phyloP scores from a whole-genome alignment of 2,113 vertebrate genomes.

The Zosterops lateralis region DNA sequence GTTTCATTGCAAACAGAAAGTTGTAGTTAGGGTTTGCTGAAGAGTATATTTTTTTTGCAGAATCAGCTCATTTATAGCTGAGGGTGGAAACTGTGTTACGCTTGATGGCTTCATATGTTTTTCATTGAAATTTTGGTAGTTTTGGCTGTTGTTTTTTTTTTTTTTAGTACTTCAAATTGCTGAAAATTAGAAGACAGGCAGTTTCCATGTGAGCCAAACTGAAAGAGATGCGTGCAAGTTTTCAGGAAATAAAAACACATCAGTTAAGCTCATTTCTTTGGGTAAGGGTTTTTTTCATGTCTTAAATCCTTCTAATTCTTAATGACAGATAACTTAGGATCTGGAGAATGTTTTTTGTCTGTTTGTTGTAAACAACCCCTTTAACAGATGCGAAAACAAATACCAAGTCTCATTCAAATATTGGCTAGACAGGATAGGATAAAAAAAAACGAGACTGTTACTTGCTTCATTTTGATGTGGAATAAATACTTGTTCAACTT shows the following conservation, averaged over 20 bases:
- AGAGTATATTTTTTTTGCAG: background rate
- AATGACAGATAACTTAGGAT: background rate
- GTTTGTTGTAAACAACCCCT: background rate
- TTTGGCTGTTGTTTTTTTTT: background rate
- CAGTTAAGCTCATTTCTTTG: background rate
- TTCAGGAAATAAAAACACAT: background rate
- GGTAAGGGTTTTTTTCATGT: background rate
- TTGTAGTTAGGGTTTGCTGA: background rate
- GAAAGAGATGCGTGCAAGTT: background rate
- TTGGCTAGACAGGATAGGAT: background rate
- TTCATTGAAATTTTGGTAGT: background rate
- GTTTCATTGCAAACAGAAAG: background rate
- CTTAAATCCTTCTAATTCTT: constrained; percentile 1
- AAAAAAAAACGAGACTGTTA: fast-evolving
- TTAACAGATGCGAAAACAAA: background rate
- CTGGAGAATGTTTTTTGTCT: background rate
- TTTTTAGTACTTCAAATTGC: background rate
- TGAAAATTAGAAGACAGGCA: background rate
- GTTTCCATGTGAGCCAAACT: background rate
- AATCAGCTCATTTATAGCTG: background rate
- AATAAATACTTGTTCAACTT: background rate
- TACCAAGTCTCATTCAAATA: background rate
- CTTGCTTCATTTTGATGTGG: background rate
- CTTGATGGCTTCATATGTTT: background rate
- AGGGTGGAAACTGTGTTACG: background rate